Evolutionary conservation across 2,797 vertebrate species (phyloP).

Genomic region (Delichon dasypus): DNA sequence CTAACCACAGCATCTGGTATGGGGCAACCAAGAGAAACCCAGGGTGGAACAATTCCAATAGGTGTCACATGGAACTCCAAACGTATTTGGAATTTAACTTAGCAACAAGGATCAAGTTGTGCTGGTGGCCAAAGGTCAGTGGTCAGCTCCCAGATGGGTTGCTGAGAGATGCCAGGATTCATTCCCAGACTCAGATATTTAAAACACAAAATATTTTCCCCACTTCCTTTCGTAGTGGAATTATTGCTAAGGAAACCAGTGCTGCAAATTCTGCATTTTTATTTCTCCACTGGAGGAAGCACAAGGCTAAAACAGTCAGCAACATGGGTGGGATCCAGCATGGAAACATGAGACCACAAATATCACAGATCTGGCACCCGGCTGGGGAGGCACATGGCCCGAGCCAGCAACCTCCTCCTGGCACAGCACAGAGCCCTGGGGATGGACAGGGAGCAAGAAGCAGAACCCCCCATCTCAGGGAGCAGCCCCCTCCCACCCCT

Average conservation of each 20-base stretch:
- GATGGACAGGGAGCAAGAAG: fast-evolving
- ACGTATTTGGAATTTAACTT: background rate
- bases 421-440: background rate
- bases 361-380: background rate
- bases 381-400: fast-evolving
- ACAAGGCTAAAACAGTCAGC: background rate
- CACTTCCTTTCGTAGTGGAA: background rate
- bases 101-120: background rate
- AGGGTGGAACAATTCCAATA: background rate
- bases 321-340: background rate
- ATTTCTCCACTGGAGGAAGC: background rate
- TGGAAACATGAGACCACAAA: background rate
- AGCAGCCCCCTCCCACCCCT: background rate
- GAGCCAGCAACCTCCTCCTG: background rate
- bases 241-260: background rate
- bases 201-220: background rate
- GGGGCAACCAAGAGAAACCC: background rate
- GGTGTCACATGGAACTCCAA: background rate
- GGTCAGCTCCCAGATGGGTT: background rate
- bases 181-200: background rate
- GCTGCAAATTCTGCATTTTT: background rate
- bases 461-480: background rate
- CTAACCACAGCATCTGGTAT: background rate
- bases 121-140: background rate
- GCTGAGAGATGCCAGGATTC: background rate